These are phyloP conservation scores for Melangyna quadrimaculata DNA, from an alignment of 2,888 invertebrate genomes.

Conservation along the genomic window DNA sequence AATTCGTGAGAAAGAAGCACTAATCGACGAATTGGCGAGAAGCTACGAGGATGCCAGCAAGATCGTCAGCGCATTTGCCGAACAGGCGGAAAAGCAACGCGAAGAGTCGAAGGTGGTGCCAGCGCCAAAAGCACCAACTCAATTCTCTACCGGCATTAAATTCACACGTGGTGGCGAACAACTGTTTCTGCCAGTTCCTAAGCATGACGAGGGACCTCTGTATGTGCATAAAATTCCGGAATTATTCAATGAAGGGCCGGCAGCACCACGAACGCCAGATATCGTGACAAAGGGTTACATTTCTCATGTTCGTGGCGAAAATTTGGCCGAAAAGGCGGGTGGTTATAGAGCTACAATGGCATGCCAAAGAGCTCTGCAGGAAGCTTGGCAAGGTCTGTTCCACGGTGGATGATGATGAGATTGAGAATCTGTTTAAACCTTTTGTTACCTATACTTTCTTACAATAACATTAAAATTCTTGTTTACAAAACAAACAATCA, in stretches of 20 bases:
- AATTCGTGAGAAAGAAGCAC: conserved; percentile 92
- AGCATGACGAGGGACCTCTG: conserved; percentile 89
- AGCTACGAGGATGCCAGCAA: conserved; percentile 94
- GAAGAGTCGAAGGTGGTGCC: conserved; percentile 82
- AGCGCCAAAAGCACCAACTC: conserved; percentile 82
- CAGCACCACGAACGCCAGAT: conserved; percentile 85
- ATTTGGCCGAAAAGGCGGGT: conserved; percentile 89
- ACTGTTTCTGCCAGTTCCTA: conserved; percentile 86
- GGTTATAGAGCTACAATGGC: conserved; percentile 92
- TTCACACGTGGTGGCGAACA: conserved; percentile 86
- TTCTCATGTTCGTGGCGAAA: conserved; percentile 88
- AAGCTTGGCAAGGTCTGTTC: conserved; percentile 89
- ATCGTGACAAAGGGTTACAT: conserved; percentile 87
- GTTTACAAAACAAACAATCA: conserved; percentile 20
- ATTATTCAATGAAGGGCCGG: conserved; percentile 88
- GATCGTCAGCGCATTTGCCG: conserved; percentile 91
- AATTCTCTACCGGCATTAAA: conserved; percentile 94
- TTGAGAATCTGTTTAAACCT: neutral
- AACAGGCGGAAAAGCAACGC: conserved; percentile 85
- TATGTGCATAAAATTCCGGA: conserved; percentile 86
- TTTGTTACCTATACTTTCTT: conserved; percentile 10
- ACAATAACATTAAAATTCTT: conserved; percentile 7
- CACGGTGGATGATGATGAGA: conserved; percentile 72
- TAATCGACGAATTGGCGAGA: conserved; percentile 97
- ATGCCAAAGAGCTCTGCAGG: conserved; percentile 93